These are phyloP conservation scores for Manis javanica DNA, from an alignment of 2,797 vertebrate species.

Conservation along the genomic window DNA sequence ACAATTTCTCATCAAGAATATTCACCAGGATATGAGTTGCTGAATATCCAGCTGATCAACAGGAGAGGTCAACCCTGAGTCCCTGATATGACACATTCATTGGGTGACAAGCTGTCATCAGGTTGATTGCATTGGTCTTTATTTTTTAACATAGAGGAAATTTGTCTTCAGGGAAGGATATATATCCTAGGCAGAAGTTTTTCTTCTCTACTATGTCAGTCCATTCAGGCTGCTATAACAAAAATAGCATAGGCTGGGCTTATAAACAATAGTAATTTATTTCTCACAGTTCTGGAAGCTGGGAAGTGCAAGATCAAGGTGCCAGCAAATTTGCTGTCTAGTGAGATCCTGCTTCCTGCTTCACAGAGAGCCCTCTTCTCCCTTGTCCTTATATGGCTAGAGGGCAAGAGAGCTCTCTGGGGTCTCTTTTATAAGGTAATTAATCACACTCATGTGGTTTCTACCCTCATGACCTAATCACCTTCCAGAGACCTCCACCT, in stretches of 20 bases:
- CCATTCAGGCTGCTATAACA: neutral
- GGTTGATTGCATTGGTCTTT: neutral
- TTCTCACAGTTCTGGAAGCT: too few relatives aligned
- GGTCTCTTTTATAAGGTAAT: neutral
- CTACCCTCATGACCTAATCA: neutral
- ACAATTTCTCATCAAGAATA: neutral
- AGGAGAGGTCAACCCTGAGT: neutral
- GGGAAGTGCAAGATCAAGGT: too few relatives aligned
- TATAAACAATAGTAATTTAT: too few relatives aligned
- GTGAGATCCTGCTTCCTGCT: neutral
- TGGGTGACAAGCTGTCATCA: neutral
- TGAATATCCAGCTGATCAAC: neutral
- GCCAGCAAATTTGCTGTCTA: too few relatives aligned
- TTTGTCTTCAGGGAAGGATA: neutral
- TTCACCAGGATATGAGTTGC: neutral
- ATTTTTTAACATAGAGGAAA: neutral
- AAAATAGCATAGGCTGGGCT: neutral
- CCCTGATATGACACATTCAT: neutral
- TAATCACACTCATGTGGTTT: neutral
- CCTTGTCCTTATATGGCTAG: neutral
- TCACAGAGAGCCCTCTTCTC: too few relatives aligned
- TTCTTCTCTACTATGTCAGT: neutral
- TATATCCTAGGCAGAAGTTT: neutral
- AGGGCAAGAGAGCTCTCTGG: neutral
- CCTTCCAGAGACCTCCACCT: too few relatives aligned